A percentile compares a stretch with the other conserved stretches of the same genome.
phyloP scores from a whole-genome alignment of 2,797 vertebrate genomes.

The Sebastolobus alascanus region DNA sequence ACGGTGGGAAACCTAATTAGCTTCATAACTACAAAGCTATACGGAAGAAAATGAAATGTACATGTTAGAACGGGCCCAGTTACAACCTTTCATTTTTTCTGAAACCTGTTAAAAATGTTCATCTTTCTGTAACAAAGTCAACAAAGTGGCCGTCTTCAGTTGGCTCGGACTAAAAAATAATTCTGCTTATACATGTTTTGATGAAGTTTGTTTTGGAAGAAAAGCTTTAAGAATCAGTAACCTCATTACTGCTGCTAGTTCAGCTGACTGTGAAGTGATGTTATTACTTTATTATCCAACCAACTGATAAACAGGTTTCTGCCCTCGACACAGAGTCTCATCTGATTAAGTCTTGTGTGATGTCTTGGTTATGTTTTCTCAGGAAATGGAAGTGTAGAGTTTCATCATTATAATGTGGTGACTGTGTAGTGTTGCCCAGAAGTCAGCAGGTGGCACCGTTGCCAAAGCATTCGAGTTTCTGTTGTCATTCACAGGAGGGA shows the following conservation, averaged over 20 bases:
- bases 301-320: background rate
- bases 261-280: too few relatives aligned
- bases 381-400: slow-evolving; percentile 7
- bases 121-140: background rate
- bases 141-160: background rate
- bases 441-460: slow-evolving; percentile 66
- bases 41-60: background rate
- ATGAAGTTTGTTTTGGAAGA: background rate
- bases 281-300: too few relatives aligned
- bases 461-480: background rate
- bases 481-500: too few relatives aligned
- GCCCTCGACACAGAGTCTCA: background rate
- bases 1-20: background rate
- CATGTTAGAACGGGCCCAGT: background rate
- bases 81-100: background rate
- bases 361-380: slow-evolving; percentile 43
- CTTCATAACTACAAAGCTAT: too few relatives aligned
- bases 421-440: background rate
- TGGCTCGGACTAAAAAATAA: background rate
- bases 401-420: background rate
- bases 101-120: background rate
- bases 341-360: background rate
- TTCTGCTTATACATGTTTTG: background rate
- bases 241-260: too few relatives aligned
- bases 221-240: background rate